Evolutionary conservation across 2,888 invertebrate genomes (phyloP).

Genomic region (Cenopis cana): DNA sequence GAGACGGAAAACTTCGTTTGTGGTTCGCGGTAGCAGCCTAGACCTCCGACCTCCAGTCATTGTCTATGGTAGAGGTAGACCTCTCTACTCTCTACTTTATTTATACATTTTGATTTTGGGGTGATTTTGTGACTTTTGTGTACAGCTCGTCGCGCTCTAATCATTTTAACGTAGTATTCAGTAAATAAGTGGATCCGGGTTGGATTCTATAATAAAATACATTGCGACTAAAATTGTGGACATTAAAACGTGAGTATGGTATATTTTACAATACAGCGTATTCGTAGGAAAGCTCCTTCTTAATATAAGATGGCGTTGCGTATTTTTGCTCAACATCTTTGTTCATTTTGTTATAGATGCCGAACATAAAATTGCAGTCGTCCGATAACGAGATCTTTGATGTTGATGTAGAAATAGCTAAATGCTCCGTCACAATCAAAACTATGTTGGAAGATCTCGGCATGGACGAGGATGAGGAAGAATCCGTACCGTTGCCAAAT

Average conservation of each 20-base stretch:
- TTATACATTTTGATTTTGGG: too few species aligned
- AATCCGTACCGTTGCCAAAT: slow-evolving; percentile 97
- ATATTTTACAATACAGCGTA: slow-evolving; percentile 3
- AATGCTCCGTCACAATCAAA: slow-evolving; percentile 98
- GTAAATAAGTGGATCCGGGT: not conserved
- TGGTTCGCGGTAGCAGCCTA: too few species aligned
- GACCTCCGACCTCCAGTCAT: too few species aligned
- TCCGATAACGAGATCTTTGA: slow-evolving; percentile 98
- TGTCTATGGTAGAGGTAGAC: too few species aligned
- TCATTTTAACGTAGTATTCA: not conserved
- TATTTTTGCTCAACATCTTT: slow-evolving; percentile 23
- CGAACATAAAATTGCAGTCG: slow-evolving; percentile 96
- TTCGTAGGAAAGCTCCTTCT: not conserved
- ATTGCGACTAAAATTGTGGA: not conserved
- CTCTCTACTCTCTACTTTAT: too few species aligned
- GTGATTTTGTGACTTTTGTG: too few species aligned
- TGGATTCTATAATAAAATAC: slow-evolving; percentile 9
- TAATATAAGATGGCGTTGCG: slow-evolving; percentile 39
- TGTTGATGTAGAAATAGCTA: slow-evolving; percentile 98
- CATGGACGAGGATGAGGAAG: slow-evolving; percentile 96
- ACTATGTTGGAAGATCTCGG: slow-evolving; percentile 98
- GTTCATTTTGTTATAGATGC: slow-evolving; percentile 88
- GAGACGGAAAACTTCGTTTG: too few species aligned
- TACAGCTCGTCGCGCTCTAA: too few species aligned
- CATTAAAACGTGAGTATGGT: slow-evolving; percentile 20